Percentiles rank a stretch among this genome's conserved stretches.
Evolutionary conservation across 2,888 invertebrate species (phyloP).

Genomic region (Trissolcus brochymenae): DNA sequence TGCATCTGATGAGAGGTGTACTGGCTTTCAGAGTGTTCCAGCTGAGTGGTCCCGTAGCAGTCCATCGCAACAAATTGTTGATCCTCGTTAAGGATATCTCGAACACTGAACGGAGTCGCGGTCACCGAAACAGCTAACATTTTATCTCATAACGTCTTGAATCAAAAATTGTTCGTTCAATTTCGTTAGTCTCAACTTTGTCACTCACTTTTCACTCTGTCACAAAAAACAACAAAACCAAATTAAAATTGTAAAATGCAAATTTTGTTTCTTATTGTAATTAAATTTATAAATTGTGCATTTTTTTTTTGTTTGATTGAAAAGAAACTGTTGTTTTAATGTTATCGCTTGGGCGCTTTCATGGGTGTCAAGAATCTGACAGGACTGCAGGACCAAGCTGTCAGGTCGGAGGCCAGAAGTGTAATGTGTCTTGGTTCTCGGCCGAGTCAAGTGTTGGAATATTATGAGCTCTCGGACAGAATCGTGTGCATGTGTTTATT

Average conservation of each 20-base stretch:
- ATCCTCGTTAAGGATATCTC: conserved; percentile 73
- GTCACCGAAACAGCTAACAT: conserved; percentile 72
- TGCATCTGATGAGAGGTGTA: conserved; percentile 63
- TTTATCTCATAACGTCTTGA: conserved; percentile 57
- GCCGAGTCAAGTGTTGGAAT: conserved; percentile 71
- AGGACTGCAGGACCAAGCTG: conserved; percentile 54
- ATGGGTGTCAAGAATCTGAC: too few species aligned
- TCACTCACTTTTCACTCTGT: conserved; percentile 6
- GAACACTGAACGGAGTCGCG: conserved; percentile 73
- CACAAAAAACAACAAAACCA: not conserved
- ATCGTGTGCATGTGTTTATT: conserved; percentile 73
- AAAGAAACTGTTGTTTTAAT: too few species aligned
- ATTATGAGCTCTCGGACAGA: conserved; percentile 15
- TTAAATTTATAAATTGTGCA: too few species aligned
- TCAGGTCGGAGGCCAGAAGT: conserved; percentile 73
- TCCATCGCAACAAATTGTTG: conserved; percentile 72
- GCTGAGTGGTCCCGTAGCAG: conserved; percentile 66
- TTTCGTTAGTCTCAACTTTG: not conserved
- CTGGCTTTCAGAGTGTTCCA: conserved; percentile 59
- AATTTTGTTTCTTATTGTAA: too few species aligned
- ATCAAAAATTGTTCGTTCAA: not conserved
- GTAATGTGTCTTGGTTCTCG: conserved; percentile 72
- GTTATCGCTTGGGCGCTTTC: too few species aligned
- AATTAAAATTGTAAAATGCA: not conserved
- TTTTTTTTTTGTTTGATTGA: too few species aligned